Evolutionary conservation across 1,140 invertebrate genomes (phyloP), one percentile per base, ranked within the genome.

Genomic region (Gryon sp.): DNA sequence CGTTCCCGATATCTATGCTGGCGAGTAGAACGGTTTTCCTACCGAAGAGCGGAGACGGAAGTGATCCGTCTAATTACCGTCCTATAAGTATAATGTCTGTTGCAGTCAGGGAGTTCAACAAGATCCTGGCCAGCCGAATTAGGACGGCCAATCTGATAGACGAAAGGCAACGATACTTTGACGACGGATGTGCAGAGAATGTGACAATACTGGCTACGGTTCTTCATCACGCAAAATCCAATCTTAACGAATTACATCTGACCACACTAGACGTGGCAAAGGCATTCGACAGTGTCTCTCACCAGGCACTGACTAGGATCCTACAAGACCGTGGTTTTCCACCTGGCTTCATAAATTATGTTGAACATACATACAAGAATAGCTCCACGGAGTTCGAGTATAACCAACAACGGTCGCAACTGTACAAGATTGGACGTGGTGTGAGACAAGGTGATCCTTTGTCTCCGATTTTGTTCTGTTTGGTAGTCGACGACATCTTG

Each of bases 221-320:
- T 1, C 4, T 38, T 4, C 14, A 38, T 8, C 8, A 5, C 2
- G 11, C 34, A 1, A 12, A 14, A 12, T 6, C 8, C 8, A 14
- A 12, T 4, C n/a, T 5, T 2, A 38, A 12, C 4, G 34, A 38
- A 0, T 6, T 78, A 0, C 69, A 55, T 12, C 14, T 82, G 8
- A 48, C 69, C 0, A 65, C 57, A 0, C 2, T 82, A 0, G 81
- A 84, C 34, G 55, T 82, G 0, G 59, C 73, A 1, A 89, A 90
- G 76, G 88, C 88, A 1, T 88, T 87, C 36, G 84, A 86, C 11
- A 74, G 78, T 0, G 82, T 87, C 0, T 69, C 79, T 0, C 84
- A 84, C 26, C 9, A 45, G 0, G 68, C 82, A 4, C 45, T 83
- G 0, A 4, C 43, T 2, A 43, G 41, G 4, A 53, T 46, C 3